Evolutionary conservation across 2,113 vertebrate species (phyloP), one percentile per base, ranked within the genome.

Genomic region (Cololabis saira): DNA sequence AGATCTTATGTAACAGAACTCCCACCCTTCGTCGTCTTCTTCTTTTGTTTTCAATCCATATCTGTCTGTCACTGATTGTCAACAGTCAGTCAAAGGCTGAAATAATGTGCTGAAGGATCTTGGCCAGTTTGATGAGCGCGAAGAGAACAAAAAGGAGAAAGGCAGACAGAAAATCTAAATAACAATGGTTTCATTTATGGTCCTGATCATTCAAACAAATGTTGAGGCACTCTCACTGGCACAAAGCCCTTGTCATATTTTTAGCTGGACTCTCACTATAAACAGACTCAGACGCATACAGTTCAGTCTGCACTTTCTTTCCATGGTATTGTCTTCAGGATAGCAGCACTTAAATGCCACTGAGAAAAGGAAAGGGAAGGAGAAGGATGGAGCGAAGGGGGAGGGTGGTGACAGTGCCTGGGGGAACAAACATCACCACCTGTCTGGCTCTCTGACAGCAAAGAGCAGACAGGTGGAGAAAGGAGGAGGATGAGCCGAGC

Each of bases 391-490:
- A 68, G 63, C 71, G 19, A 16, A 21, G 19, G 52, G 27, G 21
- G 37, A 18, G 40, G 61, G 37, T 18, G 19, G 61, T 87, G 86
- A 85, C 86, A 84, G 74, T 50, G 80, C 90, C 86, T 76, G 62
- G 72, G 89, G 89, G 89, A 87, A 61, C 76, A 85, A 81, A 81
- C 81, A 87, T 89, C 90, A 77, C 80, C 86, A 78, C 65, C 81
- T 84, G 88, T 87, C 87, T 84, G 76, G 81, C 81, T 82, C 64
- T 45, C 71, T 92, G 91, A 91, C 88, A 90, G 86, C 83, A 64
- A 80, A 71, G 88, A 87, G 88, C 87, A 88, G 90, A 91, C 81
- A 81, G 82, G 89, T 85, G 77, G 76, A 81, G 77, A 74, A 55
- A 65, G 67, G 71, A 71, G 70, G 76, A 51, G 64, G 71, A 67